Base-by-base conservation (phyloP, 2,113 vertebrate species). In the Perognathus longimembris region DNA sequence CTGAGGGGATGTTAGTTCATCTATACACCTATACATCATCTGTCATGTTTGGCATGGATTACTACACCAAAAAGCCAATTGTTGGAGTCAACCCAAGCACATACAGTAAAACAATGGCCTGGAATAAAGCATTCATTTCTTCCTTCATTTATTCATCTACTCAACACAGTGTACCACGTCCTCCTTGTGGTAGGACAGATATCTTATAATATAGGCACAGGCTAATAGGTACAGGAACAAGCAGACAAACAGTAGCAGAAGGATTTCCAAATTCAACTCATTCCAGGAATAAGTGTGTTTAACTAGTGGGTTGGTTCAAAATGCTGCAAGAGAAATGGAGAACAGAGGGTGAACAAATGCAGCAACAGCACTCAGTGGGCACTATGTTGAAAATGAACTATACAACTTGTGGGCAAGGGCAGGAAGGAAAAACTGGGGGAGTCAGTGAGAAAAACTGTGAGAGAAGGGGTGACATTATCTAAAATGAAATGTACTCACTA, bases 241-340 rank as follows among this genome's bases (percentile, higher is more conserved):
- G 74, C 36, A 74, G 90, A 92, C 93, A 95, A 94, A 88, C 95
- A 92, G 94, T 89, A 94, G 95, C 95, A 93, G 94, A 82, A 96
- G 78, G 94, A 63, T 67, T 78, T 64, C 63, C 91, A 79, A 66
- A 78, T 84, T 57, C 88, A 87, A 61, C 64, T 57, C 63, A 70
- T 61, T 59, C 73, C 88, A 45, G 85, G 74, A 81, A 34, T 28
- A 73, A 67, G 40, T 11, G 1, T 30, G 28, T 40, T n/a, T 83
- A 87, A 89, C 42, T 59, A 69, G 69, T 7, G 14, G 76, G 77
- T 34, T 80, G 26, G 38, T 54, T 95, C 63, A 78, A 38, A 92
- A 89, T 34, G 57, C 32, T 64, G 24, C 70, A 59, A 84, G 34
- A 61, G 50, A 54, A 54, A 54, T 54, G 50, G 50, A 54, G 50